Evolutionary conservation across 1,140 invertebrate species (phyloP).

Genomic region (Vanessa tameamea): DNA sequence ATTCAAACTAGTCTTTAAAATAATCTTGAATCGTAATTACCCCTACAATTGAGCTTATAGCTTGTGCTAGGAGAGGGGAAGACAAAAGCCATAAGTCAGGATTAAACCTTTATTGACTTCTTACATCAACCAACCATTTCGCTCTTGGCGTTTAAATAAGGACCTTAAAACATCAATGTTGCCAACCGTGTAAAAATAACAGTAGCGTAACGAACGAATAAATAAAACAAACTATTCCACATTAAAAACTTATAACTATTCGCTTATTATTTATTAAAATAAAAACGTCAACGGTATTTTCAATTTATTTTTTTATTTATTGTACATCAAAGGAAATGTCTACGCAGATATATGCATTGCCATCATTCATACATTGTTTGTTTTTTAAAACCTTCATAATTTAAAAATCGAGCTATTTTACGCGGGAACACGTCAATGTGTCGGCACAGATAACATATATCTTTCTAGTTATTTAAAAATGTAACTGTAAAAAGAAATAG

Average conservation of each 20-base stretch:
- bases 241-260: background rate
- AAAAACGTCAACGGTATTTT: background rate
- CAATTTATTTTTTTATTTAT: constrained; percentile 15
- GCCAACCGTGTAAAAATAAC: too few relatives aligned
- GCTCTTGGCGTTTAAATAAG: too few relatives aligned
- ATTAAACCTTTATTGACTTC: too few relatives aligned
- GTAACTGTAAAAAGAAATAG: background rate
- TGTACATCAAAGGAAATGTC: constrained; percentile 15
- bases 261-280: background rate
- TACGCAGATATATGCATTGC: constrained; percentile 3
- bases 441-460: background rate
- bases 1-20: too few relatives aligned
- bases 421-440: background rate
- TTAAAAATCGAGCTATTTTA: background rate
- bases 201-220: too few relatives aligned
- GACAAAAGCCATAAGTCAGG: too few relatives aligned
- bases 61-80: too few relatives aligned
- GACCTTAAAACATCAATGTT: too few relatives aligned
- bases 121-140: too few relatives aligned
- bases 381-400: constrained; percentile 16
- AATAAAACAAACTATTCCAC: too few relatives aligned
- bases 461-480: background rate
- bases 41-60: too few relatives aligned
- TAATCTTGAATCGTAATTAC: too few relatives aligned
- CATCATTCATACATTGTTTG: constrained; percentile 18